Evolutionary conservation across 2,797 vertebrate species (phyloP).

Genomic region (Bufotes viridis): DNA sequence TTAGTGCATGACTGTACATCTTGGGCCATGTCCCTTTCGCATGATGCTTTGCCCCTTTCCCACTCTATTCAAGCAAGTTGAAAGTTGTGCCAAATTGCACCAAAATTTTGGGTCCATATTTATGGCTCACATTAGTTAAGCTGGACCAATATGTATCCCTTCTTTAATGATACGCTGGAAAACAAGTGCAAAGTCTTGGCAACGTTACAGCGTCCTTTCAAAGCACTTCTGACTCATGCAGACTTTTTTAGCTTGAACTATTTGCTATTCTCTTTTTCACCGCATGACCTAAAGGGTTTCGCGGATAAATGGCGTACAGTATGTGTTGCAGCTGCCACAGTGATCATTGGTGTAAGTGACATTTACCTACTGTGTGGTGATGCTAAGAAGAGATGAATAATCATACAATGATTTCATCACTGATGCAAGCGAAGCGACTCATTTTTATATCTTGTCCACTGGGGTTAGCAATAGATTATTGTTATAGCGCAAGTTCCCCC

Average conservation of each 20-base stretch:
- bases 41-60: too few relatives aligned
- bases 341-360: constrained; percentile 72
- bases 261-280: constrained; percentile 63
- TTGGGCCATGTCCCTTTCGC: too few relatives aligned
- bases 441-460: constrained; percentile 75
- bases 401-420: constrained; percentile 68
- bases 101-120: too few relatives aligned
- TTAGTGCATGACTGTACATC: too few relatives aligned
- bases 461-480: not conserved
- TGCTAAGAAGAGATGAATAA: constrained; percentile 80
- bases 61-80: too few relatives aligned
- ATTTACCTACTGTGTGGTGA: constrained; percentile 76
- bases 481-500: not conserved
- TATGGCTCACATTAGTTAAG: too few relatives aligned
- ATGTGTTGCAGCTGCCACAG: constrained; percentile 72
- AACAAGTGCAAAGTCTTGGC: constrained; percentile 5
- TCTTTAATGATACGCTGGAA: not conserved
- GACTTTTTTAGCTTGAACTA: constrained; percentile 20
- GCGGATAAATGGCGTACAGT: constrained; percentile 58
- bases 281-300: constrained; percentile 61
- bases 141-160: too few relatives aligned
- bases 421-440: constrained; percentile 67
- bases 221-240: constrained; percentile 22
- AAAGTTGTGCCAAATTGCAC: too few relatives aligned
- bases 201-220: constrained; percentile 20